These are phyloP conservation scores for Dasypolia templi DNA, from an alignment of 2,888 invertebrate genomes.

Conservation along the genomic window DNA sequence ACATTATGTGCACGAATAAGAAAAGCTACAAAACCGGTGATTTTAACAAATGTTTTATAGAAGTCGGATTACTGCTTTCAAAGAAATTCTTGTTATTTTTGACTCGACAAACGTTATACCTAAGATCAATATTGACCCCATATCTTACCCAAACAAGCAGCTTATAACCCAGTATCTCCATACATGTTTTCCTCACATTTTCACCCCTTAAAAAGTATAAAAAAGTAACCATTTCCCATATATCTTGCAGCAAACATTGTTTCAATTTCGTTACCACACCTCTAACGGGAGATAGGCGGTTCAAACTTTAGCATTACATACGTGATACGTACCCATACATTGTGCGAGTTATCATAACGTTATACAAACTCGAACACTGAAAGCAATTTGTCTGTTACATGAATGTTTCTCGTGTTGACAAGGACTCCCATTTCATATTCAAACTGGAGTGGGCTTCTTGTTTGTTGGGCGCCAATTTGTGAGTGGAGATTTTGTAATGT, in stretches of 20 bases:
- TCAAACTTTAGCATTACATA: conserved; percentile 62
- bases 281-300: conserved; percentile 51
- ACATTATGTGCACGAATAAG: no score
- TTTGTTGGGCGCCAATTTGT: conserved; percentile 59
- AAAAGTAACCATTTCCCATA: conserved; percentile 40
- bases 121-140: conserved; percentile 37
- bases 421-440: conserved; percentile 75
- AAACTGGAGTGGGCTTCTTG: conserved; percentile 64
- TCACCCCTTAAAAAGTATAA: conserved; percentile 18
- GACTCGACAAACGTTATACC: background rate
- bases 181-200: conserved; percentile 46
- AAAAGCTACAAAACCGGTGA: background rate
- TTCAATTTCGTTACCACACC: conserved; percentile 54
- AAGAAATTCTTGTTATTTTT: background rate
- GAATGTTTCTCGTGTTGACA: conserved; percentile 76
- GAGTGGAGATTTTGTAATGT: conserved; percentile 33
- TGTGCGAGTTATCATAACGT: conserved; percentile 67
- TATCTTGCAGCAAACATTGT: conserved; percentile 54
- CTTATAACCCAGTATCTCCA: conserved; percentile 28
- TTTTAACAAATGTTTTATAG: background rate
- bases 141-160: conserved; percentile 26
- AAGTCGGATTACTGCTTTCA: background rate
- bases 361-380: conserved; percentile 68
- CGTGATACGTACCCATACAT: conserved; percentile 57
- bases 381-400: conserved; percentile 78